Evolutionary conservation across 2,888 invertebrate species (phyloP), one percentile per base, ranked within the genome.

Genomic region (Malachius bipustulatus): DNA sequence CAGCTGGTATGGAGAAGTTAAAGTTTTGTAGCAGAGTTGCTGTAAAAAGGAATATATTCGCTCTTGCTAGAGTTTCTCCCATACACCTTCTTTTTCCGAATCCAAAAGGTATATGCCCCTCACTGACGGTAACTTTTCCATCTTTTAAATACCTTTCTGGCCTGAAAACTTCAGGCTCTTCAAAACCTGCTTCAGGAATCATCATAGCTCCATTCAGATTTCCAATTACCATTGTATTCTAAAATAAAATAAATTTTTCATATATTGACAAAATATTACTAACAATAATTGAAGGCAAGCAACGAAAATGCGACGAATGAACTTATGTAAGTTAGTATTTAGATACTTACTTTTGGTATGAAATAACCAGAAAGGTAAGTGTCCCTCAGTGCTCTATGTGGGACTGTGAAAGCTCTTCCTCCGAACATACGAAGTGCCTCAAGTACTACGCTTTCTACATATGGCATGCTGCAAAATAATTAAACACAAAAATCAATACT

Each of bases 381-480:
- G 43, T 85, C 75, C 43, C 67, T 71, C 4, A 82, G 47, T 1
- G 87, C 82, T 32, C 87, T 69, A 56, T 87, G 87, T 0, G 87
- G 85, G 3, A 88, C 73, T 6, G 80, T 79, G 52, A 85, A 77
- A 0, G 80, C 78, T 42, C 82, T 66, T 0, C 80, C 80, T 72
- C 80, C 78, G 54, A 88, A 87, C 65, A 84, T 77, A 28, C 89
- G 69, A 1, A 88, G 58, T 0, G 81, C 72, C 58, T 89, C 88
- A 48, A 80, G 64, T 1, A 82, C 77, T 4, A 84, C 68, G 0
- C 83, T 83, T 52, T 83, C 83, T 39, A 80, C 73, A 52, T 83
- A 88, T 0, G 85, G 82, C 75, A 89, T 71, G 33, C 82, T 82
- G 56, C 13, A 69, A 64, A 19, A 8, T 8, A 6, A 19, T 19